Evolutionary conservation across 1,140 invertebrate species (phyloP), one percentile per base, ranked within the genome.

Genomic region (Telenomus remus): DNA sequence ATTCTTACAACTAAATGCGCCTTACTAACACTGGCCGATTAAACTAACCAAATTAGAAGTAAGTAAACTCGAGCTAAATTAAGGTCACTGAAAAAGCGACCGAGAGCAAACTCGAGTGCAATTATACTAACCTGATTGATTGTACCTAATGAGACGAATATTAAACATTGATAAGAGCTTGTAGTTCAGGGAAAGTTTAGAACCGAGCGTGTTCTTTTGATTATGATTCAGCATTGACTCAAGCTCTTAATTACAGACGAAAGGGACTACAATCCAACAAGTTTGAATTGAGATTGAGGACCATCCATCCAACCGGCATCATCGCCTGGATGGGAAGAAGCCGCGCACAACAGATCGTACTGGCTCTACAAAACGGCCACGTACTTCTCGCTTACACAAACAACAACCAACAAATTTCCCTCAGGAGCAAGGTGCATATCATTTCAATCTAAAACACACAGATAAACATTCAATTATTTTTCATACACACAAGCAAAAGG

Each of bases 261-360:
- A 89, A 89, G 82, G 90, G 90, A 49, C 91, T 93, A 76, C 87
- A 89, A 56, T 89, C 87, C 39, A 93, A 93, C 80, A 89, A 90
- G 70, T 92, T 92, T 73, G 89, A 91, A 79, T 82, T 94, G 34
- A 87, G 87, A 49, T 89, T 94, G 77, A 88, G 90, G 53, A 93
- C 92, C 3, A 89, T 85, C 34, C 85, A 90, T 80, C 70, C 83
- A 1, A 88, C 91, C 69, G 92, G 92, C 2, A 82, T 94, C 15
- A 83, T 94, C 15, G 85, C 93, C 1, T 93, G 92, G 89, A 89
- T 91, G 53, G 91, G 89, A 80, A 89, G 89, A 78, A 91, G 90
- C 13, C 87, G 88, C 56, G 59, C 80, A 37, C 86, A 80, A 84
- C 89, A 88, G 35, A 79, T 88, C 33, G 78, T 82, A 42, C 72